Percentiles rank a stretch among this genome's conserved stretches.
phyloP scores from a whole-genome alignment of 2,888 invertebrate genomes.

The Pristionchus entomophagus region DNA sequence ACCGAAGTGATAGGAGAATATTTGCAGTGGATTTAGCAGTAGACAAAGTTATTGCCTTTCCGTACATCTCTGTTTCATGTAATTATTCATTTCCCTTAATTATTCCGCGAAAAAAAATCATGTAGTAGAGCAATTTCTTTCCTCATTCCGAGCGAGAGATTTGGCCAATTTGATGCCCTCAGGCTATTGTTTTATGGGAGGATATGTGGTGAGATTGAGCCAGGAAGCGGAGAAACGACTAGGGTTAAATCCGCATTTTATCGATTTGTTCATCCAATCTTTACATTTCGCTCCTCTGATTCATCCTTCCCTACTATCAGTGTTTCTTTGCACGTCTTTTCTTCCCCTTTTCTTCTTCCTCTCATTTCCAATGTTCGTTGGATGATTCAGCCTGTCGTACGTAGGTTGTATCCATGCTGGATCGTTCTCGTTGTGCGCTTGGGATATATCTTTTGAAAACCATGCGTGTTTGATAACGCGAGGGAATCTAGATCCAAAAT shows the following conservation, averaged over 20 bases:
- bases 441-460: not conserved
- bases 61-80: no score
- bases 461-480: not conserved
- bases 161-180: conserved; percentile 25
- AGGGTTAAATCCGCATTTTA: not conserved
- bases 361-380: not conserved
- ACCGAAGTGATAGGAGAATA: no score
- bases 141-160: not conserved
- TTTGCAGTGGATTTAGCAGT: no score
- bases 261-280: not conserved
- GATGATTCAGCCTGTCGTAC: not conserved
- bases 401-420: not conserved
- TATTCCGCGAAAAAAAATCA: not conserved
- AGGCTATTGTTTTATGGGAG: conserved; percentile 17
- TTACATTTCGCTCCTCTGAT: not conserved
- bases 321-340: not conserved
- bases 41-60: no score
- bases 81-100: not conserved
- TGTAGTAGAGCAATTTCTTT: not conserved
- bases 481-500: no score
- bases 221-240: not conserved
- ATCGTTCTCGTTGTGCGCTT: not conserved
- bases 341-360: not conserved
- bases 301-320: conserved; percentile 5
- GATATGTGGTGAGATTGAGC: not conserved